A percentile compares a stretch with the other conserved stretches of the same genome.
phyloP scores from a whole-genome alignment of 2,113 vertebrate species.

The Notarius quadriscutis region DNA sequence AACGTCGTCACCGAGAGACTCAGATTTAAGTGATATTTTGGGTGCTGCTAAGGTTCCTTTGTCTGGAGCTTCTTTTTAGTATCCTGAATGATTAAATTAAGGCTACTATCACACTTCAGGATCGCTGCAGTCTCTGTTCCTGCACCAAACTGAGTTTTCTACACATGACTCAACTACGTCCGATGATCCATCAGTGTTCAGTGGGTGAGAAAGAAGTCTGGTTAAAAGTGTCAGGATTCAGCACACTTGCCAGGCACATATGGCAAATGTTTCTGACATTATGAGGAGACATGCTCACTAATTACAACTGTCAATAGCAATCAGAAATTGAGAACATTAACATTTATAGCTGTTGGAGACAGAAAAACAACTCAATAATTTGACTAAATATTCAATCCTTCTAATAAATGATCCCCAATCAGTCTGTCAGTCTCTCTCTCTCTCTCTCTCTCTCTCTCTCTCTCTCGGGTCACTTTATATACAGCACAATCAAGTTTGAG shows the following conservation, averaged over 20 bases:
- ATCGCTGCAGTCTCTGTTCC: neutral
- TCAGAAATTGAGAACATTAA: neutral
- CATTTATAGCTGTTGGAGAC: neutral
- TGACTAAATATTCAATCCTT: constrained; percentile 1
- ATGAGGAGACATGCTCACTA: constrained; percentile 48
- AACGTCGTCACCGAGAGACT: neutral
- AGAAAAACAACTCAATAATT: constrained; percentile 15
- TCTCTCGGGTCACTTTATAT: neutral
- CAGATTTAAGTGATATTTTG: constrained; percentile 1
- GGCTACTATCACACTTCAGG: neutral
- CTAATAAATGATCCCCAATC: neutral
- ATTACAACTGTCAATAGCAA: constrained; percentile 38
- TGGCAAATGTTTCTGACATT: neutral
- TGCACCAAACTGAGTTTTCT: neutral
- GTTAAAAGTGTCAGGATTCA: constrained; percentile 57
- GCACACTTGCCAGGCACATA: constrained; percentile 56
- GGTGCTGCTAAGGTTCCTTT: neutral
- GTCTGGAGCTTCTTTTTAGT: neutral
- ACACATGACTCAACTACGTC: neutral
- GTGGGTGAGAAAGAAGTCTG: constrained; percentile 61
- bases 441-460: neutral
- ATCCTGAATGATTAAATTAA: neutral
- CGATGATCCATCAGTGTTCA: constrained; percentile 58
- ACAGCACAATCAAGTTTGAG: neutral
- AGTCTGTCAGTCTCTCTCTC: neutral